Percentiles rank a stretch among this genome's conserved stretches.
Evolutionary conservation across 2,113 vertebrate species (phyloP).

Genomic region (Spizaetus ornatus): DNA sequence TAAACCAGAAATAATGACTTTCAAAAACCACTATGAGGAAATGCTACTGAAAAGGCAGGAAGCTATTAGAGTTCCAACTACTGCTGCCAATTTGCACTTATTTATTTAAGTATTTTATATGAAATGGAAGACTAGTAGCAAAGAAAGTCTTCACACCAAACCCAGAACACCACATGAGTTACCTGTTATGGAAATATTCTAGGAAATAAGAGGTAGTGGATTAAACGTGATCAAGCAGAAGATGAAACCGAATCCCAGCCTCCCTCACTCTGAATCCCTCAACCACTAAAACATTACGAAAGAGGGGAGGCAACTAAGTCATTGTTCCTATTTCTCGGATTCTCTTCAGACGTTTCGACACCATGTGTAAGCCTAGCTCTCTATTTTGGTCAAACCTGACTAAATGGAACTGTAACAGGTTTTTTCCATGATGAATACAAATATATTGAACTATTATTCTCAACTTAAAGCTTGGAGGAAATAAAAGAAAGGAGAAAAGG

Average conservation of each 20-base stretch:
- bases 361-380: neutral
- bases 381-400: neutral
- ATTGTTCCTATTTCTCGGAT: neutral
- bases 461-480: neutral
- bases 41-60: neutral
- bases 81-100: neutral
- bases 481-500: neutral
- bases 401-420: neutral
- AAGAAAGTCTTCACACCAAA: neutral
- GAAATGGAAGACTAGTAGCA: neutral
- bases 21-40: neutral
- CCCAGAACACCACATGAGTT: neutral
- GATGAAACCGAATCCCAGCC: neutral
- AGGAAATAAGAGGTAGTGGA: neutral
- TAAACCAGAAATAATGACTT: neutral
- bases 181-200: fast-evolving
- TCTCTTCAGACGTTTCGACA: neutral
- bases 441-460: neutral
- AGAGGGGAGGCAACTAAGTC: neutral
- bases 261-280: neutral
- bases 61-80: neutral
- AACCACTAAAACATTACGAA: neutral
- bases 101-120: neutral
- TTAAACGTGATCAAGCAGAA: neutral
- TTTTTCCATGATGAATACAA: neutral